Conservation (phyloP, 2,888 invertebrate genomes). For the Petrolisthes cinctipes region DNA sequence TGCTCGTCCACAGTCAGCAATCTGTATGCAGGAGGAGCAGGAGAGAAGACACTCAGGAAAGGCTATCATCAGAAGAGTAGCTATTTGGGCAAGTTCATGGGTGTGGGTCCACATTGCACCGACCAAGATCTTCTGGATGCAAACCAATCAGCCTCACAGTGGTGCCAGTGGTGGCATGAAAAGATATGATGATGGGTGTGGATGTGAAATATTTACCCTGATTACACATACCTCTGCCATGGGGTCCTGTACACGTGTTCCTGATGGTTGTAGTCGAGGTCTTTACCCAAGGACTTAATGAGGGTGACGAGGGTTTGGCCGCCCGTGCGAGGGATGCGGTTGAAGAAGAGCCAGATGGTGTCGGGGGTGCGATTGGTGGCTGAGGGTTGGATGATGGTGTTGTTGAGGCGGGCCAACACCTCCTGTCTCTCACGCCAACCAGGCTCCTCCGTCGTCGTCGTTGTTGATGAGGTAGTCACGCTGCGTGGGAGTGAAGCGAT, state of each 20-base stretch:
- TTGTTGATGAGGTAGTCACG: slow-evolving; percentile 11
- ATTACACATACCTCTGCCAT: slow-evolving; percentile 57
- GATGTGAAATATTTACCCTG: neutral
- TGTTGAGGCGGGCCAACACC: slow-evolving; percentile 35
- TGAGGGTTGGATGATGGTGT: slow-evolving; percentile 38
- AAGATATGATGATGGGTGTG: too few relatives aligned
- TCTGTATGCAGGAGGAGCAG: slow-evolving; percentile 20
- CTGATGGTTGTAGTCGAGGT: slow-evolving; percentile 61
- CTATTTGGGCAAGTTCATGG: too few relatives aligned
- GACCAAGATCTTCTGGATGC: too few relatives aligned
- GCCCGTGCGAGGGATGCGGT: slow-evolving; percentile 59
- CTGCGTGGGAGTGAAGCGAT: neutral
- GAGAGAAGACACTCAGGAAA: neutral
- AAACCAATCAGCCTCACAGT: too few relatives aligned
- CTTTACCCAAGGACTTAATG: slow-evolving; percentile 34
- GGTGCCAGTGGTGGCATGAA: too few relatives aligned
- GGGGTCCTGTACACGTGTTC: slow-evolving; percentile 64
- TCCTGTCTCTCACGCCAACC: slow-evolving; percentile 47
- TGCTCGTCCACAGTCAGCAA: slow-evolving; percentile 64
- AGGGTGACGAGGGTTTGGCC: slow-evolving; percentile 61
- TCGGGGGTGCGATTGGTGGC: slow-evolving; percentile 53
- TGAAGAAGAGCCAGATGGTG: slow-evolving; percentile 65
- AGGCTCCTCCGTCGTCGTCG: slow-evolving; percentile 52
- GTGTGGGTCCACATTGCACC: too few relatives aligned
- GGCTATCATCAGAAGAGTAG: neutral